These are phyloP conservation scores for Tursiops truncatus DNA, from an alignment of 2,113 vertebrate species.

Conservation along the genomic window DNA sequence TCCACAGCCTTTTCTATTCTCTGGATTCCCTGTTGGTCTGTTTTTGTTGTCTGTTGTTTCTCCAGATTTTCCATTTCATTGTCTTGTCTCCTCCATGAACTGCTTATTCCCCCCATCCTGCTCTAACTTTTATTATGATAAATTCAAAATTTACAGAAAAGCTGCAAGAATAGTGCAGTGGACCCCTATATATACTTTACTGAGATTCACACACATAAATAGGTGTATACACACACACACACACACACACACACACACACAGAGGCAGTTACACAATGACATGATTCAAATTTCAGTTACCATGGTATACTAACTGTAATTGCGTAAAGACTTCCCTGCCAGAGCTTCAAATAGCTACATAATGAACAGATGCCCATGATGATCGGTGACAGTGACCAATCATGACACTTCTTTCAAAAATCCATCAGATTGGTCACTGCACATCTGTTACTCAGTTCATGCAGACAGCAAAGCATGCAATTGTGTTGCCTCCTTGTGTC, in stretches of 20 bases:
- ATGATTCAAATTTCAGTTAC: constrained; percentile 25
- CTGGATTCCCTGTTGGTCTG: background rate
- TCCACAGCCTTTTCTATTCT: background rate
- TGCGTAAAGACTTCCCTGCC: background rate
- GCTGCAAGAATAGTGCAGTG: background rate
- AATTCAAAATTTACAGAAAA: constrained; percentile 24
- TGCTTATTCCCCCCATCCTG: background rate
- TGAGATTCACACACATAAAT: background rate
- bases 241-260: background rate
- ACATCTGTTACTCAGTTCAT: background rate
- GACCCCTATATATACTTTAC: background rate
- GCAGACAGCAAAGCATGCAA: background rate
- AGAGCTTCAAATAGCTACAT: background rate
- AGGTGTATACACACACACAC: background rate
- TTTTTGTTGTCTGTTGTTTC: constrained; percentile 6
- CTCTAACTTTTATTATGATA: background rate
- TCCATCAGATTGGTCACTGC: background rate
- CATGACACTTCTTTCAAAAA: background rate
- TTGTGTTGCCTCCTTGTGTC: background rate
- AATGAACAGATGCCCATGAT: background rate
- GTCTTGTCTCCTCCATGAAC: background rate
- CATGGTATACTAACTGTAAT: background rate
- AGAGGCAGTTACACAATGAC: background rate
- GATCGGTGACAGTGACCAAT: background rate
- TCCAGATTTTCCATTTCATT: background rate